Evolutionary conservation across 2,797 vertebrate species (phyloP).

Genomic region (Hydrocynus forskahlii): DNA sequence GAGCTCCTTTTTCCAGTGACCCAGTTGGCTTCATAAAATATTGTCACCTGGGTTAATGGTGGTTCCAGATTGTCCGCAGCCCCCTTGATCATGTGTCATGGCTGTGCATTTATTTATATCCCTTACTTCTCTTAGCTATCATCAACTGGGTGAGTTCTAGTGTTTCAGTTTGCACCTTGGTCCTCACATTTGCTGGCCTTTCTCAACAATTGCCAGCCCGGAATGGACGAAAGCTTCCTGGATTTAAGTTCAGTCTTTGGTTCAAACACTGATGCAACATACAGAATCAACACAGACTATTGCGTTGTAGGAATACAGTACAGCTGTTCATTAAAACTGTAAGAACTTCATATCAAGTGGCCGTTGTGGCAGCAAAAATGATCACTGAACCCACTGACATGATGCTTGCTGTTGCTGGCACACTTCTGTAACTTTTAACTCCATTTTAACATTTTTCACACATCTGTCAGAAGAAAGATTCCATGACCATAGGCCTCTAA

Average conservation of each 20-base stretch:
- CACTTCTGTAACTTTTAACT: slow-evolving; percentile 46
- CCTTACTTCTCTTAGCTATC: slow-evolving; percentile 31
- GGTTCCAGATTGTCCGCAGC: slow-evolving; percentile 29
- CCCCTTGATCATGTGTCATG: slow-evolving; percentile 22
- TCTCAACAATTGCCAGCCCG: neutral
- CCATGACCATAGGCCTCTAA: slow-evolving; percentile 44
- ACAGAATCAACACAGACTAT: neutral
- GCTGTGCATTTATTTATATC: slow-evolving; percentile 42
- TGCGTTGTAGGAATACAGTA: neutral
- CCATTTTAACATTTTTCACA: slow-evolving; percentile 58
- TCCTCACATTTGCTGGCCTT: neutral
- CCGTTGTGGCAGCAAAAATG: slow-evolving; percentile 9
- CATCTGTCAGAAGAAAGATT: slow-evolving; percentile 54
- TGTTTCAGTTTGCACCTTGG: slow-evolving; percentile 13
- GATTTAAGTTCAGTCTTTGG: neutral
- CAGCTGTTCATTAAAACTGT: neutral
- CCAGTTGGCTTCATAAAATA: slow-evolving; percentile 44
- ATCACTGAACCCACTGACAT: slow-evolving; percentile 5
- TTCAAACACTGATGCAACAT: neutral
- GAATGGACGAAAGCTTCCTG: neutral
- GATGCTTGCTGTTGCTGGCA: slow-evolving; percentile 42
- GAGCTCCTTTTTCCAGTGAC: slow-evolving; percentile 42
- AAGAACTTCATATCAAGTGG: neutral
- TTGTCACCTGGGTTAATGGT: slow-evolving; percentile 43
- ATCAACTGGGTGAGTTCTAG: slow-evolving; percentile 10